A percentile compares a stretch with the other conserved stretches of the same genome.
These are phyloP conservation scores for Heliconius hortense DNA, from an alignment of 2,888 invertebrate species.

Conservation along the genomic window DNA sequence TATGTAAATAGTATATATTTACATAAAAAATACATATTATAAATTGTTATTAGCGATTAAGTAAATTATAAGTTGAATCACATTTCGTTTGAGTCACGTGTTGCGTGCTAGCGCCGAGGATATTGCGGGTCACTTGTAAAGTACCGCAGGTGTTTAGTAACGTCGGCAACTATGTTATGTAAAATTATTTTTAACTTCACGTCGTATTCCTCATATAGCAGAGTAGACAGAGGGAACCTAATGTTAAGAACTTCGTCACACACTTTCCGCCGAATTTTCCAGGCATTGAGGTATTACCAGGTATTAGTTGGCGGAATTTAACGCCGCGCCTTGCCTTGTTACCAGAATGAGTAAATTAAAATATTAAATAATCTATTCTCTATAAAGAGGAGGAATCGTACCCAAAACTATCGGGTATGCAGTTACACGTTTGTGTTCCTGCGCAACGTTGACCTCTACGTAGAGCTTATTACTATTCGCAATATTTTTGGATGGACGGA, in stretches of 20 bases:
- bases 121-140: slow-evolving; percentile 30
- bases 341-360: background rate
- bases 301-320: background rate
- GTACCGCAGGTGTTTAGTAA: slow-evolving; percentile 24
- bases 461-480: too few species aligned
- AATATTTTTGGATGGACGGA: too few species aligned
- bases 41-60: slow-evolving; percentile 29
- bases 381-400: background rate
- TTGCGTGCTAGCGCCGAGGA: slow-evolving; percentile 27
- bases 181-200: background rate
- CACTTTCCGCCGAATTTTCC: background rate
- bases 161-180: slow-evolving; percentile 9
- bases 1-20: background rate
- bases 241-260: background rate
- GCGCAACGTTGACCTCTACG: too few species aligned
- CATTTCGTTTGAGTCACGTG: slow-evolving; percentile 22
- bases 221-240: background rate
- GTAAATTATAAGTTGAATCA: slow-evolving; percentile 36
- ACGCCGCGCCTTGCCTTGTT: background rate
- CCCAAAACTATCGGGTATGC: background rate
- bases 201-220: too few species aligned
- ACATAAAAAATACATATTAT: slow-evolving; percentile 24
- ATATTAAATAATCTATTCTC: background rate
- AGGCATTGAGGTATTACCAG: too few species aligned
- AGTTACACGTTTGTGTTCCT: background rate